Percentiles rank a stretch among this genome's conserved stretches.
phyloP scores from a whole-genome alignment of 2,888 invertebrate genomes.

The Fragum sueziense region DNA sequence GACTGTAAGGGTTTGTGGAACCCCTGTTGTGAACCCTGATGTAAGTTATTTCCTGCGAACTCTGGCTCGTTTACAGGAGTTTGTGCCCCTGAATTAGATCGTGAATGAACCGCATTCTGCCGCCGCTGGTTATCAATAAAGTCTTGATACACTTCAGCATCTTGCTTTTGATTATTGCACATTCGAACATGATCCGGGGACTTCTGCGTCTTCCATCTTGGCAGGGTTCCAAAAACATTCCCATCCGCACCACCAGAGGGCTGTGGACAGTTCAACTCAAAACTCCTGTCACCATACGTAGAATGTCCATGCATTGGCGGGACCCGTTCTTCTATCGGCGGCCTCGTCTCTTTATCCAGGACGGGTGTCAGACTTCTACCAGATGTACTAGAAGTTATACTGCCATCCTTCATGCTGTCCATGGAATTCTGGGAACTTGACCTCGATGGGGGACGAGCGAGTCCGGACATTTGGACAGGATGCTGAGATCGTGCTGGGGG shows the following conservation, averaged over 20 bases:
- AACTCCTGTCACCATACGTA: constrained; percentile 42
- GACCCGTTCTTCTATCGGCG: constrained; percentile 53
- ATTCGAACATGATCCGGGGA: constrained; percentile 59
- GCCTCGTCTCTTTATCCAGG: constrained; percentile 48
- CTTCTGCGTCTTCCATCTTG: constrained; percentile 66
- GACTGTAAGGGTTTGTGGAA: background rate
- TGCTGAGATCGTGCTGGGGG: constrained; percentile 12
- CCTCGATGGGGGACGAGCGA: constrained; percentile 54
- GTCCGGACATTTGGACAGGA: background rate
- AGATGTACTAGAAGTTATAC: constrained; percentile 35
- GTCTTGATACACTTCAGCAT: constrained; percentile 70
- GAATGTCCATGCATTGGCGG: constrained; percentile 40
- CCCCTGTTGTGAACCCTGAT: constrained; percentile 8
- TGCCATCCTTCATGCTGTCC: constrained; percentile 59
- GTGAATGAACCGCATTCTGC: constrained; percentile 48
- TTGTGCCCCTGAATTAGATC: constrained; percentile 49
- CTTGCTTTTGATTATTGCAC: constrained; percentile 61
- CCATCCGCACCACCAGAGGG: constrained; percentile 56
- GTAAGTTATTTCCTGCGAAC: constrained; percentile 13
- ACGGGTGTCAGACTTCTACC: constrained; percentile 56
- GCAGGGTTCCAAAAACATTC: constrained; percentile 73
- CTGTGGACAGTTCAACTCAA: constrained; percentile 49
- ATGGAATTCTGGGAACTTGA: constrained; percentile 64
- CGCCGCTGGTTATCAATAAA: constrained; percentile 70
- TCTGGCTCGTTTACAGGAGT: constrained; percentile 56